Base-by-base conservation (phyloP, 2,797 vertebrate genomes). In the Yasuhikotakia modesta region DNA sequence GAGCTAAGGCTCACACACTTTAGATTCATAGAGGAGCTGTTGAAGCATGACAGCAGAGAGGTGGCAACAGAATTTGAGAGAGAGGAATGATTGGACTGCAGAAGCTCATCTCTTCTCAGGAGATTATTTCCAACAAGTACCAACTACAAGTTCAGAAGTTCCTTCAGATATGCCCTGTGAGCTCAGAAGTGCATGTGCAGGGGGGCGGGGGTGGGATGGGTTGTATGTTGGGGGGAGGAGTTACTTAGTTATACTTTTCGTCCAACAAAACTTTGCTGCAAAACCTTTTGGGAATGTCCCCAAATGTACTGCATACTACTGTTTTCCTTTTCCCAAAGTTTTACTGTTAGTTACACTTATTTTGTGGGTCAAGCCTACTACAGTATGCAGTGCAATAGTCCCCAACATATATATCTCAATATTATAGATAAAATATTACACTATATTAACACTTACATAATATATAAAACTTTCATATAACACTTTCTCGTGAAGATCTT, bases 1-100 rank as follows among this genome's bases (percentile, higher is more conserved):
- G 73, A 77, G 80, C 88, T 86, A 87, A 90, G 87, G 71, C 77
- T 75, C 76, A 61, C 69, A 45, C 45, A 83, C 58, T 69, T 61
- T 88, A 83, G 87, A 90, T 91, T 91, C 87, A 90, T 88, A 81
- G 86, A 72, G 45, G 76, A 82, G 73, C 79, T 83, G 81, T 85
- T 90, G 81, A 84, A 85, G 83, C 86, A 83, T 85, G 87, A 86
- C 87, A 80, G 82, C 80, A 85, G 86, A 81, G 82, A 78, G 83
- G 87, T 89, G 87, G 87, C 86, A 84, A 82, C 86, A 86, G 81
- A 86, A 87, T 92, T 87, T 87, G 85, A 87, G 84, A 90, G 65
- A 87, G 84, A 77, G 65, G 79, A 64, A 79, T 81, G 78, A 84
- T 83, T 52, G 83, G 70, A 61, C 79, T 73, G 50, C 50, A 82